phyloP scores from a whole-genome alignment of 2,888 invertebrate species.

The Bellardia pandia region DNA sequence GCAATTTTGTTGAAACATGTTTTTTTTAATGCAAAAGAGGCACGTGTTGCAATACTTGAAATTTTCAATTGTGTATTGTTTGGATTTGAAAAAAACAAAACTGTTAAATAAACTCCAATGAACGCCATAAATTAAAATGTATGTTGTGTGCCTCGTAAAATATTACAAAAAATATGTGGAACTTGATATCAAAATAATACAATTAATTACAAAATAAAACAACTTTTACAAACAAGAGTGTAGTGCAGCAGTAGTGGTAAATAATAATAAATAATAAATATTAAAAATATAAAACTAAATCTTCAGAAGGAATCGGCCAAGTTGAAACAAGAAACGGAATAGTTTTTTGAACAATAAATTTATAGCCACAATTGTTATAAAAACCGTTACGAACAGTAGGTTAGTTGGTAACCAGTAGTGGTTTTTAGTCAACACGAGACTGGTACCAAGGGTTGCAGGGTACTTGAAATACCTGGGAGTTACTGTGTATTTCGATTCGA shows the following conservation, averaged over 20 bases:
- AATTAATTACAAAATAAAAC: constrained; percentile 17
- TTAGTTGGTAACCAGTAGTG: no score
- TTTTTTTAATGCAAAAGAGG: constrained; percentile 36
- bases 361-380: no score
- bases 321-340: no score
- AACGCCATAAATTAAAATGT: constrained; percentile 9
- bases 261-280: neutral
- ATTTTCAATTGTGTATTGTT: constrained; percentile 27
- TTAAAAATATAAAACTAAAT: no score
- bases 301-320: no score
- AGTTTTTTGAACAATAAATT: no score
- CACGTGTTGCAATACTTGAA: constrained; percentile 66
- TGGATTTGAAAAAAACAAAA: neutral
- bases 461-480: neutral
- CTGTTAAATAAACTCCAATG: constrained; percentile 36
- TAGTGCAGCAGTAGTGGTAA: neutral
- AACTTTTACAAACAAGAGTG: neutral
- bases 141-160: neutral
- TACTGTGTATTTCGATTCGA: no score
- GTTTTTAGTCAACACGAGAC: no score
- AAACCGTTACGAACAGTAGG: no score
- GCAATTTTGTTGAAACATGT: constrained; percentile 4
- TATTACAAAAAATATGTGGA: constrained; percentile 1
- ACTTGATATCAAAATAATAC: constrained; percentile 27
- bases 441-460: no score